phyloP scores from a whole-genome alignment of 2,888 invertebrate genomes.

The Eupithecia insigniata region DNA sequence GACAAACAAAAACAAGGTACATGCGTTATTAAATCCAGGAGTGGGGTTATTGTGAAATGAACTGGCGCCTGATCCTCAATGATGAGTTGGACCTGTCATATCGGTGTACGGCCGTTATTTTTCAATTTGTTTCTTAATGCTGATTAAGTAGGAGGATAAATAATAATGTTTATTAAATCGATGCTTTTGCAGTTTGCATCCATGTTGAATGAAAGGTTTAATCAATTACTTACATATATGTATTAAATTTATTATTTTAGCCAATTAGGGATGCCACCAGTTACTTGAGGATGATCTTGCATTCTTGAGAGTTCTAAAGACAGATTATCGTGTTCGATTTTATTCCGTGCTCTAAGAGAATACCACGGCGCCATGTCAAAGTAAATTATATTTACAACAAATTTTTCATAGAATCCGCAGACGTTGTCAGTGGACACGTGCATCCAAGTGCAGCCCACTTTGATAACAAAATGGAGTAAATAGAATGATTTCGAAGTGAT shows the following conservation, averaged over 20 bases:
- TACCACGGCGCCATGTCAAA: neutral
- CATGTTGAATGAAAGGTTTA: constrained; percentile 9
- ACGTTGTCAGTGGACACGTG: too few relatives aligned
- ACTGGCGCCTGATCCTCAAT: constrained; percentile 38
- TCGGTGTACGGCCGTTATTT: constrained; percentile 37
- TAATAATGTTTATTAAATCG: constrained; percentile 41
- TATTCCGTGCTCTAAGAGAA: neutral
- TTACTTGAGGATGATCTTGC: neutral
- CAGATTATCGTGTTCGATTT: neutral
- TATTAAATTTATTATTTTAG: neutral
- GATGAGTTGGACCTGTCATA: constrained; percentile 29
- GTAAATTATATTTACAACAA: neutral
- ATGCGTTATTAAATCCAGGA: neutral
- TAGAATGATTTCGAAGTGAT: too few relatives aligned
- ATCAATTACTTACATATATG: neutral
- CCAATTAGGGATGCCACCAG: neutral
- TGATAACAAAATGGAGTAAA: too few relatives aligned
- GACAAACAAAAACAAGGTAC: neutral
- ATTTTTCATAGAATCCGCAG: too few relatives aligned
- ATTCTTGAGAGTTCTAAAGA: neutral
- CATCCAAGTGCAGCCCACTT: too few relatives aligned
- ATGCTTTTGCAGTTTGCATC: constrained; percentile 29
- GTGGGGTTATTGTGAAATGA: constrained; percentile 28
- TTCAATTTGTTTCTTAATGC: constrained; percentile 40
- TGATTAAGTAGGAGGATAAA: constrained; percentile 42